These are phyloP conservation scores for Macrosteles quadrilineatus DNA, from an alignment of 1,140 invertebrate genomes.

Conservation along the genomic window DNA sequence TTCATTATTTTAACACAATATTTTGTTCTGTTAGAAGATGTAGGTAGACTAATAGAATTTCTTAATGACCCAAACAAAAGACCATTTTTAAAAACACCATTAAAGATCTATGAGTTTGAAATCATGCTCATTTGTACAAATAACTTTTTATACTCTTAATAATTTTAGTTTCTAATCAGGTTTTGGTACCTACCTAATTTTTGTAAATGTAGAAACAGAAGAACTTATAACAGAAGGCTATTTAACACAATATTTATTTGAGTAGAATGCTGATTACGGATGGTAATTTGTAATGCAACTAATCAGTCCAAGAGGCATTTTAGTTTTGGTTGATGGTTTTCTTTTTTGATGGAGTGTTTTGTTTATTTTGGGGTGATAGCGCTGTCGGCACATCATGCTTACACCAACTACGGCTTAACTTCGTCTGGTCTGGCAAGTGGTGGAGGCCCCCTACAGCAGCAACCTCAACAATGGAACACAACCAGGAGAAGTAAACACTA, in stretches of 20 bases:
- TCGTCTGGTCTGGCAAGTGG: conserved; percentile 53
- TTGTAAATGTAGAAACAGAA: background rate
- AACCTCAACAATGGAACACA: conserved; percentile 61
- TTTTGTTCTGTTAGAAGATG: too few species aligned
- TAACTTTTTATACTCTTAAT: too few species aligned
- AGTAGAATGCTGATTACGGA: too few species aligned
- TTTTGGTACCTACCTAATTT: background rate
- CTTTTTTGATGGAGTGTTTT: conserved; percentile 34
- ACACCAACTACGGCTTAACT: conserved; percentile 59
- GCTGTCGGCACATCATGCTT: conserved; percentile 59
- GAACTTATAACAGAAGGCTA: too few species aligned
- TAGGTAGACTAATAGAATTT: too few species aligned
- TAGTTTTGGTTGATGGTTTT: conserved; percentile 23
- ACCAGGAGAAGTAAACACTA: conserved; percentile 58
- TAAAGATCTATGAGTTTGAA: too few species aligned
- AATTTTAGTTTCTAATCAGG: conserved; percentile 14
- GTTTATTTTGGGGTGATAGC: conserved; percentile 48
- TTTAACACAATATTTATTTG: too few species aligned
- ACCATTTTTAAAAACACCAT: too few species aligned
- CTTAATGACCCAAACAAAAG: too few species aligned
- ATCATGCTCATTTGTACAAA: conserved; percentile 3
- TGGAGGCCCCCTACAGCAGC: conserved; percentile 59
- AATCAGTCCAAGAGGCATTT: background rate
- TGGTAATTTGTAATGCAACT: background rate
- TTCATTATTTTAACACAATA: too few species aligned